These are phyloP conservation scores for Myrmecophaga tridactyla DNA, from an alignment of 2,113 vertebrate species.

Conservation along the genomic window DNA sequence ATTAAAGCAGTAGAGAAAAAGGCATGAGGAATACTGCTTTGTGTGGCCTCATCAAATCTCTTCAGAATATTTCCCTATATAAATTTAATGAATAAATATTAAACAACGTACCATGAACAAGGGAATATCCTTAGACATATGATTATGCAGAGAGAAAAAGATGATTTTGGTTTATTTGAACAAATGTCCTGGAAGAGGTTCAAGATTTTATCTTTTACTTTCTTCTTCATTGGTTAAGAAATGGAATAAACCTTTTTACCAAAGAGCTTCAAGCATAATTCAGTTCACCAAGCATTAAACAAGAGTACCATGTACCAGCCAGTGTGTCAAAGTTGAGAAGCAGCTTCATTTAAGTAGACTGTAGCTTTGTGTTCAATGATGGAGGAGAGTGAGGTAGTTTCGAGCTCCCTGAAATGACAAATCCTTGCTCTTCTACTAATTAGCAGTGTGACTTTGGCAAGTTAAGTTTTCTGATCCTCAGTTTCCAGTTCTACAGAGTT, in stretches of 20 bases:
- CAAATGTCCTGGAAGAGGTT: slow-evolving; percentile 40
- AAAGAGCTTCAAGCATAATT: slow-evolving; percentile 20
- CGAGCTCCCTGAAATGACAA: background rate
- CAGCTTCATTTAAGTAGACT: background rate
- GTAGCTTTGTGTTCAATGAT: background rate
- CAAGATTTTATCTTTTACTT: background rate
- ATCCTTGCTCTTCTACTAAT: background rate
- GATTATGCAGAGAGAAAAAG: slow-evolving; percentile 10
- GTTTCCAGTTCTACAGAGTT: background rate
- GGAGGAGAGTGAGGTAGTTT: accelerated
- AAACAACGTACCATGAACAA: slow-evolving; percentile 22
- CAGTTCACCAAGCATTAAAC: background rate
- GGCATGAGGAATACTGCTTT: background rate
- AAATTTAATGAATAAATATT: slow-evolving; percentile 7
- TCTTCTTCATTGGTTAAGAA: slow-evolving; percentile 40
- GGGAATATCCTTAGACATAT: background rate
- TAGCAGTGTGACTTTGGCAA: background rate
- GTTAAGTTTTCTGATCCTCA: background rate
- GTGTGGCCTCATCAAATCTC: background rate
- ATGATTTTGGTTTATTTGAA: slow-evolving; percentile 3
- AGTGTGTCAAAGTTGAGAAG: background rate
- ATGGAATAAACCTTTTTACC: slow-evolving; percentile 24
- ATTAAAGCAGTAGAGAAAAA: background rate
- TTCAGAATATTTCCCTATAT: background rate
- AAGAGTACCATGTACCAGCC: background rate